Base-by-base conservation (phyloP, 2,888 invertebrate species). In the Tetrapedia diversipes region DNA sequence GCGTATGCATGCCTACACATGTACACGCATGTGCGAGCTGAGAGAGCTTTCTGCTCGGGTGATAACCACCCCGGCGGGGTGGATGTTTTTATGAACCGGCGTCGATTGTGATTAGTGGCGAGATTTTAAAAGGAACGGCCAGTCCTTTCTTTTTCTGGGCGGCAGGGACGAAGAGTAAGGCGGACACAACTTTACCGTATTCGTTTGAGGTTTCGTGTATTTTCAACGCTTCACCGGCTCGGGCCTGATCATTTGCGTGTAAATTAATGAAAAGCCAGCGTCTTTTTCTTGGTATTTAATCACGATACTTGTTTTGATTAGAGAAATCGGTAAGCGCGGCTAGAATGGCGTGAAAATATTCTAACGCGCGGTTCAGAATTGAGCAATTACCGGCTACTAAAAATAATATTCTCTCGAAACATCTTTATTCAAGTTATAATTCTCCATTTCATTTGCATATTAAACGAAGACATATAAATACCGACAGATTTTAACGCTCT, bases 251-350 rank as follows among this genome's bases (percentile, higher is more conserved):
- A n/a, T n/a, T n/a, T n/a, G n/a, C n/a, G n/a, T 22, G 1, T 14
- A 56, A 37, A 37, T 19, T 8, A 22, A 22, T 4, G 56, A 56
- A 39, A 56, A 22, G 16, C 37, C 16, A n/a, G 16, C 6, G 27
- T 19, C 32, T 60, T 32, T 27, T 32, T 45, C 34, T 32, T 19
- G 43, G 10, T 45, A 47, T 60, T 45, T 45, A 60, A 47, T 60
- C 32, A 19, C 43, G 22, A 22, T 22, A 45, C 56, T 34, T 56
- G 43, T 45, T 56, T 51, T 51, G 63, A 51, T 51, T 65, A 56
- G 56, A 65, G 56, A 65, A 65, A 56, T 64, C 51, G 39, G 19
- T 51, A 51, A 64, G 51, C 51, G 51, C 51, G 51, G 14, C 29
- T 19, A 51, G 19, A 10, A 64, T 64, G 29, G 29, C 51, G 51